These are phyloP conservation scores for Chaetops frenatus DNA, from an alignment of 2,113 vertebrate species.

Conservation along the genomic window DNA sequence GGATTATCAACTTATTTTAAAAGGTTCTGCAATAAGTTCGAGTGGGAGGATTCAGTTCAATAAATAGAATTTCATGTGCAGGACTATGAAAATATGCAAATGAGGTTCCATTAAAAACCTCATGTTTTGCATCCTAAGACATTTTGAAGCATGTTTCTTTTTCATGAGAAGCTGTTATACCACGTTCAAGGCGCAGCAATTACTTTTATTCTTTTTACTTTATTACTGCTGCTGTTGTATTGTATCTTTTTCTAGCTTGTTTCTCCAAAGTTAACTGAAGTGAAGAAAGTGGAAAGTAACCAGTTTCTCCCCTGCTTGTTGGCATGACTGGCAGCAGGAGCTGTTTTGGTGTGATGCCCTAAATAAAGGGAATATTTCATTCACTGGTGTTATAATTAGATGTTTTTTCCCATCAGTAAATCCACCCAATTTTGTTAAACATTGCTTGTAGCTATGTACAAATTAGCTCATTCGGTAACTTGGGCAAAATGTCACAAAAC, in stretches of 20 bases:
- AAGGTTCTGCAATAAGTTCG: not conserved
- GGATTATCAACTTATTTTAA: not conserved
- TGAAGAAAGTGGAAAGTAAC: not conserved
- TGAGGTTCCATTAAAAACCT: not conserved
- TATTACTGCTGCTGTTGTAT: not conserved
- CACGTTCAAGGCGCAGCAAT: not conserved
- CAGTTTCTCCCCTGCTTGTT: not conserved
- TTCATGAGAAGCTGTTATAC: not conserved
- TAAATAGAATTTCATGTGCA: not conserved
- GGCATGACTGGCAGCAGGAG: not conserved
- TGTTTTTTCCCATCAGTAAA: not conserved
- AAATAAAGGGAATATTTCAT: not conserved
- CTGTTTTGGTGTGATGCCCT: not conserved
- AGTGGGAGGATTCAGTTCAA: constrained; percentile 1
- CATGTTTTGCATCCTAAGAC: not conserved
- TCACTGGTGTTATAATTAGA: not conserved
- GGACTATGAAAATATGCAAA: not conserved
- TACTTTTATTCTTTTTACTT: not conserved
- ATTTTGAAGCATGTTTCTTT: not conserved
- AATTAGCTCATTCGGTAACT: not conserved
- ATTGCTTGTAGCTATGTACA: not conserved
- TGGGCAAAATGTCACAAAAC: not conserved
- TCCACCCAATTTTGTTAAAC: not conserved
- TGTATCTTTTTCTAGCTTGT: not conserved
- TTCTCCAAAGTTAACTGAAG: not conserved